Evolutionary conservation across 2,888 invertebrate genomes (phyloP).

Genomic region (Dione juno): DNA sequence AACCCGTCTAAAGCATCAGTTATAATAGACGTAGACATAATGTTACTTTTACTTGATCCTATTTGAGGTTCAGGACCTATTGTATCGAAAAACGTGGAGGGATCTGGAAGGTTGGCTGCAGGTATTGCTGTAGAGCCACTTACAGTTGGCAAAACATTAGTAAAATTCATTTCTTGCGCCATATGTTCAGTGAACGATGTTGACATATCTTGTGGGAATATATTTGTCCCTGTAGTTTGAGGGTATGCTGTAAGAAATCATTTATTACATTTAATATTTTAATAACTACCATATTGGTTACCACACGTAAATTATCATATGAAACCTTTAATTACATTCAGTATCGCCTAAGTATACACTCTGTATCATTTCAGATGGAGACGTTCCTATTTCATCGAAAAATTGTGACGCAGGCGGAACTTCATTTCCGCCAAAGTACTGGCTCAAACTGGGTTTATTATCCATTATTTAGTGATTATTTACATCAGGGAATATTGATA

Average conservation of each 20-base stretch:
- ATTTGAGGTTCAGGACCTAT: constrained; percentile 74
- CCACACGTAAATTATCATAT: neutral
- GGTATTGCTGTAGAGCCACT: constrained; percentile 67
- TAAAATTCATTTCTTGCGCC: constrained; percentile 63
- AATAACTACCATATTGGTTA: neutral
- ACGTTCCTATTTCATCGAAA: constrained; percentile 78
- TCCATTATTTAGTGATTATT: constrained; percentile 59
- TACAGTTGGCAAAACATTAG: constrained; percentile 68
- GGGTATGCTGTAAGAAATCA: constrained; percentile 47
- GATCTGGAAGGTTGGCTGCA: constrained; percentile 73
- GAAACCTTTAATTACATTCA: constrained; percentile 56
- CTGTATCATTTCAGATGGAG: constrained; percentile 78
- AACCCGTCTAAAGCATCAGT: constrained; percentile 72
- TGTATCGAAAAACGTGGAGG: constrained; percentile 79
- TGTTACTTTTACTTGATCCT: constrained; percentile 57
- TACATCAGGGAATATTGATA: constrained; percentile 24
- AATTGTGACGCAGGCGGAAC: constrained; percentile 76
- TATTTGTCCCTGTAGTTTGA: constrained; percentile 55
- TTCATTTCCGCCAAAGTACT: constrained; percentile 81
- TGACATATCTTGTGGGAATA: constrained; percentile 63
- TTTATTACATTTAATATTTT: neutral
- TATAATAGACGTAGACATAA: constrained; percentile 58
- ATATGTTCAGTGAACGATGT: constrained; percentile 63
- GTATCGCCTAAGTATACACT: constrained; percentile 75
- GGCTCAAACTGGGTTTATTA: constrained; percentile 81